Evolutionary conservation across 2,113 vertebrate species (phyloP).

Genomic region (Charadrius vociferus): DNA sequence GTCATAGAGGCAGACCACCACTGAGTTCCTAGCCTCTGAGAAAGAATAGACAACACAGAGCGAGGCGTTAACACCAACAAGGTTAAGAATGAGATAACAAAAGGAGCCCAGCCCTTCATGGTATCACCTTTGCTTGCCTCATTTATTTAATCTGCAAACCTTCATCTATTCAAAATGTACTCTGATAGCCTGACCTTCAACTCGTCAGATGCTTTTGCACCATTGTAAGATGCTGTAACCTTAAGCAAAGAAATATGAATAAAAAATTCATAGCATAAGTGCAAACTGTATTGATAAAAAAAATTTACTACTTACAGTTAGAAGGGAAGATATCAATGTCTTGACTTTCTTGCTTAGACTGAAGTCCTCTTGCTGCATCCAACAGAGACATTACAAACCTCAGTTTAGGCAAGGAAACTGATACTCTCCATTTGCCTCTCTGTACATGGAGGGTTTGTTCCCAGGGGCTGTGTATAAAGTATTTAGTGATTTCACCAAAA

Average conservation of each 20-base stretch:
- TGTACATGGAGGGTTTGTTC: not conserved
- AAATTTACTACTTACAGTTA: not conserved
- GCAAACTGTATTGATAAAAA: not conserved
- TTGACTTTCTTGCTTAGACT: not conserved
- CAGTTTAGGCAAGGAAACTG: not conserved
- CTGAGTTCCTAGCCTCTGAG: not conserved
- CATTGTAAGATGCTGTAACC: not conserved
- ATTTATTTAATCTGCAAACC: not conserved
- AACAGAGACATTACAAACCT: not conserved
- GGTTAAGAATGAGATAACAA: not conserved
- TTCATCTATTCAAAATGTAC: not conserved
- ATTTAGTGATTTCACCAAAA: not conserved
- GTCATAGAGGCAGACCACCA: not conserved
- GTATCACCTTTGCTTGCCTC: not conserved
- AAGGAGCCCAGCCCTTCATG: not conserved
- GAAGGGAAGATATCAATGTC: not conserved
- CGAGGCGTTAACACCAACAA: fast-evolving
- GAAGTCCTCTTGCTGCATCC: not conserved
- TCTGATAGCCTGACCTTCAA: not conserved
- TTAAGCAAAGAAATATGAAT: not conserved
- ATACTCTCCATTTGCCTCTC: not conserved
- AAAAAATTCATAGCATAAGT: not conserved
- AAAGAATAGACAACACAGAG: not conserved
- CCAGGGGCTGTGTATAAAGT: not conserved
- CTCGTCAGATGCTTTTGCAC: not conserved